These are phyloP conservation scores for Larimichthys crocea DNA, from an alignment of 2,113 vertebrate genomes.

Conservation along the genomic window DNA sequence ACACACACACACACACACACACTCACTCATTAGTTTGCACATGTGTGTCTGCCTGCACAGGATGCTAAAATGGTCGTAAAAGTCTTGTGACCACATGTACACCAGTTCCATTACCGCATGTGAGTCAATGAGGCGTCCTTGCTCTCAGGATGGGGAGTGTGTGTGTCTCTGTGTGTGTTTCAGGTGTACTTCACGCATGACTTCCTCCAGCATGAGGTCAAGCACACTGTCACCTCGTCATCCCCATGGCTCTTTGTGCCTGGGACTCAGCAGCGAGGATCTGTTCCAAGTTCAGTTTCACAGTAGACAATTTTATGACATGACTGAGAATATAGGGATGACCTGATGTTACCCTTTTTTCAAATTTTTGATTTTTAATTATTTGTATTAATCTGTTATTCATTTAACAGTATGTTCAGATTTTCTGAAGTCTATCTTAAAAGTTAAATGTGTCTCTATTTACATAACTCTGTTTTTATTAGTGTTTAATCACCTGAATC, in stretches of 20 bases:
- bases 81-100: slow-evolving; percentile 6
- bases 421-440: too few species aligned
- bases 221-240: background rate
- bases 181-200: slow-evolving; percentile 3
- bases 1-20: background rate
- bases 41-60: background rate
- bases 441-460: too few species aligned
- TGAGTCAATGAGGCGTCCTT: slow-evolving; percentile 4
- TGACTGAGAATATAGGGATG: too few species aligned
- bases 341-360: too few species aligned
- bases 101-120: slow-evolving; percentile 29
- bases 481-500: too few species aligned
- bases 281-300: too few species aligned
- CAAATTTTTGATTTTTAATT: too few species aligned
- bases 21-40: background rate
- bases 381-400: background rate
- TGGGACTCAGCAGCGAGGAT: too few species aligned
- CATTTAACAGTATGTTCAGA: background rate
- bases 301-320: too few species aligned
- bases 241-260: background rate
- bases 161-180: background rate
- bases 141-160: background rate
- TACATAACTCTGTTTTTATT: too few species aligned
- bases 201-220: slow-evolving; percentile 6
- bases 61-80: background rate